phyloP scores from a whole-genome alignment of 1,140 invertebrate genomes.

The Stegodyphus mimosarum region DNA sequence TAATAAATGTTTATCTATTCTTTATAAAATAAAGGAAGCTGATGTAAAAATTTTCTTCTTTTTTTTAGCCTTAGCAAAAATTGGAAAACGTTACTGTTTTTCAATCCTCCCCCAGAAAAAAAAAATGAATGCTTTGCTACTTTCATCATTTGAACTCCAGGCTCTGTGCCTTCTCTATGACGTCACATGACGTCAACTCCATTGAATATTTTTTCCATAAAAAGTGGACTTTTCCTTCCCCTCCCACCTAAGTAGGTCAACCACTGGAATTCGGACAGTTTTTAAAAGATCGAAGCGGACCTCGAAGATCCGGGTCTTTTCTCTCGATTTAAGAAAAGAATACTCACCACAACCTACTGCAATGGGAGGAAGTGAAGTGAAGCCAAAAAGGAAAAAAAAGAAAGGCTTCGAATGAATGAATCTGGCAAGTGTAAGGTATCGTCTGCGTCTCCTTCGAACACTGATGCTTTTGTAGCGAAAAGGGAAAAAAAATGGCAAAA shows the following conservation, averaged over 20 bases:
- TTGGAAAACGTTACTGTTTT: no score
- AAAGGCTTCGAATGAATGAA: background rate
- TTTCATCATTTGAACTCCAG: background rate
- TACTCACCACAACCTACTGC: no score
- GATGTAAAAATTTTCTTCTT: no score
- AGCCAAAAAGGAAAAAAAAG: background rate
- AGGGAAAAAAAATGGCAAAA: no score
- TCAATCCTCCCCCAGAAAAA: background rate
- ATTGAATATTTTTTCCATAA: background rate
- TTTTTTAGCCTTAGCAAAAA: no score
- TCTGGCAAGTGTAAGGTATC: background rate
- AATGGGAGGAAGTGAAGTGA: background rate
- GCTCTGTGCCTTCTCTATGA: background rate
- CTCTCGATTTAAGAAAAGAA: no score
- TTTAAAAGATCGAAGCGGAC: background rate
- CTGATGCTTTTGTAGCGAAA: no score
- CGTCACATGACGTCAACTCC: background rate
- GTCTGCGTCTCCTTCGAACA: no score
- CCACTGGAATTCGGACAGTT: background rate
- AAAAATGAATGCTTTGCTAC: background rate
- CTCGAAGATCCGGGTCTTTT: constrained; percentile 20
- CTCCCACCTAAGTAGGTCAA: constrained; percentile 7
- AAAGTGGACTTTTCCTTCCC: constrained; percentile 13
- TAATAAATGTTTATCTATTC: no score
- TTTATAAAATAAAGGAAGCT: no score